Percentiles rank a stretch among this genome's conserved stretches.
These are phyloP conservation scores for Apodemus agrarius DNA, from an alignment of 2,797 vertebrate species.

Conservation along the genomic window DNA sequence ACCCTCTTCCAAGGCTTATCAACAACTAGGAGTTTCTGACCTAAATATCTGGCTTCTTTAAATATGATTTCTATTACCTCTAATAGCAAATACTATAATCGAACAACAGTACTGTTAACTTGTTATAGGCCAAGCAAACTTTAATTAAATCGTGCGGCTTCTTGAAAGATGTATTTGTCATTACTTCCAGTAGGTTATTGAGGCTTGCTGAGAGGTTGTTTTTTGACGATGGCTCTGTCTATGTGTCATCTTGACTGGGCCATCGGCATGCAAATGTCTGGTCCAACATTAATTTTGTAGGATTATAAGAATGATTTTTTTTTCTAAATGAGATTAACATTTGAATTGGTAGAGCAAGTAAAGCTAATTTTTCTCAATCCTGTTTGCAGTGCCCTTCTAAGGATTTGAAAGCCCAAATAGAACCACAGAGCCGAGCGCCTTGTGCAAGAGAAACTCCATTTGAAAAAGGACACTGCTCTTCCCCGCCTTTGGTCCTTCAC, in stretches of 20 bases:
- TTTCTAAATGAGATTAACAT: constrained; percentile 22
- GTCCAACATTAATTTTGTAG: background rate
- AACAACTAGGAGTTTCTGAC: background rate
- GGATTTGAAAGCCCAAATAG: background rate
- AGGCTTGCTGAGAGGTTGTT: background rate
- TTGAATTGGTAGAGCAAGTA: background rate
- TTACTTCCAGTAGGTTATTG: constrained; percentile 50
- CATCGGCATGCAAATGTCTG: background rate
- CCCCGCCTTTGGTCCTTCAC: background rate
- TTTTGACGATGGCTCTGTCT: background rate
- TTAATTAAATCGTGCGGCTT: background rate
- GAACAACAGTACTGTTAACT: background rate
- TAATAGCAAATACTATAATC: constrained; percentile 11
- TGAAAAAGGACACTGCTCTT: background rate
- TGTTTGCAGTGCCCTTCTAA: background rate
- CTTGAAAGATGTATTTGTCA: background rate
- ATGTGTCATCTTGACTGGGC: background rate
- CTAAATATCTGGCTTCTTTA: background rate
- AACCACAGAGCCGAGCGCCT: background rate
- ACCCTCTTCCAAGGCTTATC: background rate
- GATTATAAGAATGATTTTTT: background rate
- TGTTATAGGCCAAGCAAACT: background rate
- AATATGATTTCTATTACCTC: constrained; percentile 37
- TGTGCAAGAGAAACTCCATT: background rate
- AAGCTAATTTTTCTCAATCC: background rate